Base-by-base conservation (phyloP, 2,113 vertebrate species). In the Corynorhinus townsendii region DNA sequence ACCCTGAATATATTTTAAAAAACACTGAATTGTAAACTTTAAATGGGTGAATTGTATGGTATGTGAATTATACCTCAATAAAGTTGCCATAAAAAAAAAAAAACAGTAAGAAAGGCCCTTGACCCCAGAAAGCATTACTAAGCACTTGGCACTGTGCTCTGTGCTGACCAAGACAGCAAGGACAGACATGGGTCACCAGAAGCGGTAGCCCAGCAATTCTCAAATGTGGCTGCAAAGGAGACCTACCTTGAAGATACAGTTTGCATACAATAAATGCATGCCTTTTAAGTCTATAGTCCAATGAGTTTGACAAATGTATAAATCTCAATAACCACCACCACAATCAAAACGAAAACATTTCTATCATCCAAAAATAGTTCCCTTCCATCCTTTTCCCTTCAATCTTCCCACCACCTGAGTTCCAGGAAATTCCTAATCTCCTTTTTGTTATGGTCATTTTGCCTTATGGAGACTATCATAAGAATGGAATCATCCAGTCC, bases 11-110 rank as follows among this genome's bases (percentile, higher is more conserved):
- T 1, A 33, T 54, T 54, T 54, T 19, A 64, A 30, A 66, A 64
- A 64, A 12, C 12, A 66, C 16, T 66, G 64, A 66, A 66, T 66
- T 30, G 16, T 26, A 73, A n/a, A 45, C 40, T 62, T 49, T 35
- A 86, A 94, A 59, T 56, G 73, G 19, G 11, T 69, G 15, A 54
- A 56, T 5, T 43, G 15, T 38, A 56, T 4, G 6, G 14, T 33
- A 28, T 71, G 35, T 47, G 26, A 90, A 71, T 82, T 71, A 56
- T 10, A 35, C 22, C 12, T 77, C 80, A 75, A 81, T 69, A 94
- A 86, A 86, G 43, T 52, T 45, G 45, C 38, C 43, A 80, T 14
- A 59, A 47, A 30, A 56, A 43, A 72, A 4, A 35, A 62, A 9
- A 79, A 4, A 43, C 45, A 66, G 38, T 47, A 49, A 82, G 77